Percentiles rank a stretch among this genome's conserved stretches.
phyloP scores from a whole-genome alignment of 2,888 invertebrate genomes.

The Eupithecia abbreviata region DNA sequence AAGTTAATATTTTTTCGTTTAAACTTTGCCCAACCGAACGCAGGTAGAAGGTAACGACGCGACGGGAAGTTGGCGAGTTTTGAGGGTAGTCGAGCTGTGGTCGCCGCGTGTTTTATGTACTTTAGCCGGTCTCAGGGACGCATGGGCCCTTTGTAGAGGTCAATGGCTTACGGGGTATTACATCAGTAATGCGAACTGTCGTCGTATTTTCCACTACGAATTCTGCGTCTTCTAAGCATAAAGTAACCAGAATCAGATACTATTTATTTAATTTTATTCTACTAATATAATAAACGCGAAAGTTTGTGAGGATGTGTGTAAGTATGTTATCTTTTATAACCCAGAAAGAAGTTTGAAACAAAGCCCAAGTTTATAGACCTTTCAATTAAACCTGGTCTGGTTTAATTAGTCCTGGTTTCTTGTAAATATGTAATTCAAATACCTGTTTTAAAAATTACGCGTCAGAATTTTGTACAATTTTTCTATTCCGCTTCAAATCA shows the following conservation, averaged over 20 bases:
- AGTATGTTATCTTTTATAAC: neutral
- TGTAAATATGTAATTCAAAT: too few species aligned
- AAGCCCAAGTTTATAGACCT: neutral
- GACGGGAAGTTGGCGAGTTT: slow-evolving; percentile 18
- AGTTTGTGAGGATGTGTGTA: too few species aligned
- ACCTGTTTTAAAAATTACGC: neutral
- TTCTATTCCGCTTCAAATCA: slow-evolving; percentile 26
- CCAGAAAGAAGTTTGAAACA: neutral
- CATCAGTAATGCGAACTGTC: neutral
- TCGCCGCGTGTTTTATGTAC: slow-evolving; percentile 19
- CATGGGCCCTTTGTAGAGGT: neutral
- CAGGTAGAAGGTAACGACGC: slow-evolving; percentile 12
- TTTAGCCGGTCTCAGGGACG: neutral
- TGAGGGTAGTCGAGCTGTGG: slow-evolving; percentile 28
- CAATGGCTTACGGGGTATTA: slow-evolving; percentile 4
- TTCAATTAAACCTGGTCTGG: neutral
- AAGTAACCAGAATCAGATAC: neutral
- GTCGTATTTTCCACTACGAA: neutral
- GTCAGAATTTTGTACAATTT: slow-evolving; percentile 13
- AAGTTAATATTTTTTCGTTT: slow-evolving; percentile 8
- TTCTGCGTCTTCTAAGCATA: neutral
- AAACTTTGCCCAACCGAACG: neutral
- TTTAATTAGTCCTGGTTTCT: neutral
- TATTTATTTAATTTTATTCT: neutral
- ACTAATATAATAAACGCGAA: too few species aligned